Evolutionary conservation across 2,113 vertebrate species (phyloP).

Genomic region (Suncus etruscus): DNA sequence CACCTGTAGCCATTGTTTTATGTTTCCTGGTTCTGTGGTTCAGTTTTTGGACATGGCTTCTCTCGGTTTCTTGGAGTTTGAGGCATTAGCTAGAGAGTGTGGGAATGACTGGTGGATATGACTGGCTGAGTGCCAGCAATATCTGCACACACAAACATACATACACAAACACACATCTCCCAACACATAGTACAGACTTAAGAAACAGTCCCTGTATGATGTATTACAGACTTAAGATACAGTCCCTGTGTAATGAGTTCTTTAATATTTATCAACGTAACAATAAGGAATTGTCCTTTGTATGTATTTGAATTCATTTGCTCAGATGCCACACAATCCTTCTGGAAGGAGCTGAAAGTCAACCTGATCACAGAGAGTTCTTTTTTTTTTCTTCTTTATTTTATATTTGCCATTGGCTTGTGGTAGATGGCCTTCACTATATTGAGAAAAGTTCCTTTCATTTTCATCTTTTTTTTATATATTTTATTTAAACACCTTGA

Average conservation of each 20-base stretch:
- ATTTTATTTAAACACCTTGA: too few relatives aligned
- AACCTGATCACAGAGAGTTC: background rate
- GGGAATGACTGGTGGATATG: background rate
- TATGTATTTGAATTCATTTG: background rate
- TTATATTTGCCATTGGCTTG: too few relatives aligned
- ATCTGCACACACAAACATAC: background rate
- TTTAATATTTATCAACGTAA: too few relatives aligned
- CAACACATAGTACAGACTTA: background rate
- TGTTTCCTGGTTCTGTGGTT: background rate
- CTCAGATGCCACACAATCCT: background rate
- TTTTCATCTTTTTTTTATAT: too few relatives aligned
- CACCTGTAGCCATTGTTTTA: background rate
- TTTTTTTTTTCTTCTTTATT: too few relatives aligned
- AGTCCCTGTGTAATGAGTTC: background rate
- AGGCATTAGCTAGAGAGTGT: background rate
- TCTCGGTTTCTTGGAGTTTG: background rate
- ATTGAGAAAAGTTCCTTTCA: too few relatives aligned
- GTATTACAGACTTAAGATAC: too few relatives aligned
- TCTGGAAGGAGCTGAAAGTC: background rate
- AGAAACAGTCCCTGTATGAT: too few relatives aligned
- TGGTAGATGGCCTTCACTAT: too few relatives aligned
- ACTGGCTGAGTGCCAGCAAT: too few relatives aligned
- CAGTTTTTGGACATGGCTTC: background rate
- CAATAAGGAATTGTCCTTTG: background rate
- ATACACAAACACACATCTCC: background rate